Conservation (phyloP, 2,888 invertebrate genomes). For the Ophioninae sp. region DNA sequence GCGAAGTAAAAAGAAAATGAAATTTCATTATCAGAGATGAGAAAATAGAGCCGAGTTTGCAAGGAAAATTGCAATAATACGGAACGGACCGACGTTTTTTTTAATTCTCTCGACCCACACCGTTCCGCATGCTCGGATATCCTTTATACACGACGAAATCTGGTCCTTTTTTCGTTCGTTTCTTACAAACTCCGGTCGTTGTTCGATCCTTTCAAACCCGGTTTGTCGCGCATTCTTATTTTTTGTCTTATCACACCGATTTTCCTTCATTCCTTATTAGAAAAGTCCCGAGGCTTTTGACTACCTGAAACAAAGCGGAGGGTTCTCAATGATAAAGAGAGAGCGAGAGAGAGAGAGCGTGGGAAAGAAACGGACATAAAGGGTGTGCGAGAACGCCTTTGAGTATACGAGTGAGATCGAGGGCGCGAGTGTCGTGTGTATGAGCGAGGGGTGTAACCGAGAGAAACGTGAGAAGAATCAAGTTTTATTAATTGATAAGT, state of each 20-base stretch:
- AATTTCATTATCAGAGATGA: not conserved
- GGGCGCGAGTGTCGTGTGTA: slow-evolving; percentile 55
- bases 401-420: slow-evolving; percentile 14
- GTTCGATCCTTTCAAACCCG: not conserved
- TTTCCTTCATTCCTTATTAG: not conserved
- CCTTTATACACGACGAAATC: not conserved
- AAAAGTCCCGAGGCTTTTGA: not conserved
- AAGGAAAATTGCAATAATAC: slow-evolving; percentile 7
- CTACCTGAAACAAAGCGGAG: not conserved
- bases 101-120: slow-evolving; percentile 11
- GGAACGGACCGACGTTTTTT: slow-evolving; percentile 35
- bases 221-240: not conserved
- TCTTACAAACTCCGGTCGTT: not conserved
- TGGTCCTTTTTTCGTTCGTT: not conserved
- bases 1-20: not conserved
- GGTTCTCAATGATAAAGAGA: not conserved
- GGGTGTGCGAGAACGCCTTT: slow-evolving; percentile 29
- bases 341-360: not conserved
- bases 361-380: slow-evolving; percentile 7
- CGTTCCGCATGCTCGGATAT: not conserved
- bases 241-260: not conserved
- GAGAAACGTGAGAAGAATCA: slow-evolving; percentile 70
- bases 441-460: slow-evolving; percentile 60
- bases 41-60: not conserved
- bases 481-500: slow-evolving; percentile 79